Percentiles rank a stretch among this genome's conserved stretches.
phyloP scores from a whole-genome alignment of 2,113 vertebrate species.

The Pitta sordida region DNA sequence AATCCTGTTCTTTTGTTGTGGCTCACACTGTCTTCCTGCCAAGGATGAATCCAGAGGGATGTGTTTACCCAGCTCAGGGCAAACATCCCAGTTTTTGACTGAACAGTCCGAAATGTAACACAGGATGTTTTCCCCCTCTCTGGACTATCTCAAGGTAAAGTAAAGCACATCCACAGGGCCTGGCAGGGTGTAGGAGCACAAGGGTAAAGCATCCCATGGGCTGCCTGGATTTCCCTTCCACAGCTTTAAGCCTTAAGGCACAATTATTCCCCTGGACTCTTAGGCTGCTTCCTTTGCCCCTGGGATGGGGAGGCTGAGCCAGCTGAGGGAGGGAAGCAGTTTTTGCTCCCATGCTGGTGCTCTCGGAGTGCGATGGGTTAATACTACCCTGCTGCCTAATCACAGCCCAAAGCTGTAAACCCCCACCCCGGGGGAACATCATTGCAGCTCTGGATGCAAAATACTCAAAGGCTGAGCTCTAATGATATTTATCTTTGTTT shows the following conservation, averaged over 20 bases:
- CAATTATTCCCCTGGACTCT: background rate
- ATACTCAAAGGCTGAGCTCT: background rate
- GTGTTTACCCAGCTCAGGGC: background rate
- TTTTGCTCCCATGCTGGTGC: background rate
- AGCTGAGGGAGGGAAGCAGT: background rate
- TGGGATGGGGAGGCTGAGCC: background rate
- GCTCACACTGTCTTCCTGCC: background rate
- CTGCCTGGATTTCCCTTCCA: background rate
- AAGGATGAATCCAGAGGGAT: background rate
- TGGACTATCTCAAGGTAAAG: background rate
- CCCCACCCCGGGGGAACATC: background rate
- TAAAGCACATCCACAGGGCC: background rate
- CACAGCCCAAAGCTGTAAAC: background rate
- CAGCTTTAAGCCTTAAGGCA: background rate
- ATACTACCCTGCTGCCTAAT: background rate
- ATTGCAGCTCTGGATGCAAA: background rate
- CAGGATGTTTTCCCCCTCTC: background rate
- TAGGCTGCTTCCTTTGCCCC: accelerated
- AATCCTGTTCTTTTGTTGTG: background rate
- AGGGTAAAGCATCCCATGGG: accelerated
- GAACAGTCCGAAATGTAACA: background rate
- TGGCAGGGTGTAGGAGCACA: background rate
- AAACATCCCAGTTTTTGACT: background rate
- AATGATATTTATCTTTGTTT: background rate
- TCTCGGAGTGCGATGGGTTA: background rate